Evolutionary conservation across 2,888 invertebrate species (phyloP).

Genomic region (Uropetala carovei): DNA sequence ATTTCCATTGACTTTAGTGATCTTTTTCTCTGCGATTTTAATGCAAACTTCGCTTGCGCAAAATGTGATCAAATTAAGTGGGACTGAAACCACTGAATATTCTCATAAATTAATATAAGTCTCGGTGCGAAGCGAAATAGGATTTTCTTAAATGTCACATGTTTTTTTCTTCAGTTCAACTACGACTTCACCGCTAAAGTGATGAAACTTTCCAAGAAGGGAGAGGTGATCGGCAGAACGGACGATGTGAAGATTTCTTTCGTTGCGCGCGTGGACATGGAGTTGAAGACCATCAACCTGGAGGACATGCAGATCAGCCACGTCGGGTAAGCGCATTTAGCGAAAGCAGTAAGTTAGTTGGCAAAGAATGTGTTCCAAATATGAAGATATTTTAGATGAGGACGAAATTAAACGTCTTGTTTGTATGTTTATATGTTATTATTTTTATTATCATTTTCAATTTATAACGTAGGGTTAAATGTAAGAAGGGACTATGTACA

Average conservation of each 20-base stretch:
- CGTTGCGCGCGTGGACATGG: conserved; percentile 70
- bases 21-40: too few relatives aligned
- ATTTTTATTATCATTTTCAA: too few relatives aligned
- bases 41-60: too few relatives aligned
- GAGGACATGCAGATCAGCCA: conserved; percentile 70
- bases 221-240: conserved; percentile 76
- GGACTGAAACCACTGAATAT: too few relatives aligned
- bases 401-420: too few relatives aligned
- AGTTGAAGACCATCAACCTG: conserved; percentile 69
- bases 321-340: conserved; percentile 70
- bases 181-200: conserved; percentile 77
- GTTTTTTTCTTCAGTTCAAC: conserved; percentile 74
- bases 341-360: neutral
- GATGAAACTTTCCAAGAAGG: conserved; percentile 77
- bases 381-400: neutral
- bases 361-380: neutral
- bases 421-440: too few relatives aligned
- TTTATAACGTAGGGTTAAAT: too few relatives aligned
- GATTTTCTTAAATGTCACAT: neutral
- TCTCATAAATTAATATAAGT: too few relatives aligned
- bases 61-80: too few relatives aligned
- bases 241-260: conserved; percentile 69
- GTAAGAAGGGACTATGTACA: too few relatives aligned
- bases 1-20: too few relatives aligned
- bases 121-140: neutral